Base-by-base conservation (phyloP, 2,113 vertebrate species). In the Poeciliopsis retropinna region DNA sequence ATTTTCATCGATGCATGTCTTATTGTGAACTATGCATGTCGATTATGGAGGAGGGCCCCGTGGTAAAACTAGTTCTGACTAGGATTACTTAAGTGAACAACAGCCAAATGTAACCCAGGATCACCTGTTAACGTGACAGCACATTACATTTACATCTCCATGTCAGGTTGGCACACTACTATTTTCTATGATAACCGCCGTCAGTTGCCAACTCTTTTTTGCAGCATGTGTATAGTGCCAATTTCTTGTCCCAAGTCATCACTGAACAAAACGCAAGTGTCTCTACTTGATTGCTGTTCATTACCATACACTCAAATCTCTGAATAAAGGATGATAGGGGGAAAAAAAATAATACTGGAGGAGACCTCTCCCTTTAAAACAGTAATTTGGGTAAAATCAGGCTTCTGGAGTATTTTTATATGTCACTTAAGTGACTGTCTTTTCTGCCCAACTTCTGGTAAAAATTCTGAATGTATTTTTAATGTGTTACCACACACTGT, bases 231-330 rank as follows among this genome's bases (percentile, higher is more conserved):
- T 63, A 65, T 34, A 60, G 70, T 65, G 65, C 29, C 60, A 22
- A 66, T 86, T 74, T 76, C 39, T 67, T 71, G 41, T 57, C 57
- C 72, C 57, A 9, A 72, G 72, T 82, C 34, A 39, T 80, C 67
- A 73, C 28, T 66, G 67, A 80, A 69, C n/a, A 67, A 67, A 83
- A 75, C 74, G 72, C 61, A 77, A 86, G 84, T 85, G 67, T 72
- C 34, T 76, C 17, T 67, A 25, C 41, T 75, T 89, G 87, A 91
- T 92, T 90, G 86, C 83, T 76, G 15, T 82, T 92, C 85, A 87
- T 90, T 85, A 91, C 70, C 85, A 82, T 80, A 78, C 71, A 85
- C 88, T 90, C 78, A 78, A 78, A 77, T 47, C 37, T n/a, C 63
- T 69, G 74, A 83, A 73, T 83, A 67, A 88, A 84, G 54, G 67